Conservation (phyloP, 1,140 invertebrate genomes). For the Homalodisca vitripennis region DNA sequence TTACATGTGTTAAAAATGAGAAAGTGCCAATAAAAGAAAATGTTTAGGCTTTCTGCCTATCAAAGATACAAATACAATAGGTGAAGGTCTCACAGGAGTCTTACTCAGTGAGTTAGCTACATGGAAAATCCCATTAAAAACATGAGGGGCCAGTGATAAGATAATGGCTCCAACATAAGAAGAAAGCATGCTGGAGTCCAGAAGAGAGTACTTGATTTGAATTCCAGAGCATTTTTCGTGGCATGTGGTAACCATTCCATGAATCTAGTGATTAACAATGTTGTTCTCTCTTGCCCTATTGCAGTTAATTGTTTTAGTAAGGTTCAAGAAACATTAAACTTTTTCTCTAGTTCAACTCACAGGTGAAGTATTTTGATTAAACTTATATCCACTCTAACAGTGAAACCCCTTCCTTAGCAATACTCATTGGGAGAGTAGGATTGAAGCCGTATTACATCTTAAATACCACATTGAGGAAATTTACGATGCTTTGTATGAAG, state of each 20-base stretch:
- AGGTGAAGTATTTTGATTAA: neutral
- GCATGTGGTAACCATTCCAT: conserved; percentile 36
- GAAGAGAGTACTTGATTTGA: conserved; percentile 37
- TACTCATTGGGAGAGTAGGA: conserved; percentile 6
- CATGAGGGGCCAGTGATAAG: conserved; percentile 44
- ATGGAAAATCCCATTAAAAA: conserved; percentile 37
- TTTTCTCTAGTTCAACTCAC: neutral
- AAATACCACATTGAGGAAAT: conserved; percentile 10
- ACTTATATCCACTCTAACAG: neutral
- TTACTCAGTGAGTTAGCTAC: conserved; percentile 35
- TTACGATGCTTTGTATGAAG: conserved; percentile 10
- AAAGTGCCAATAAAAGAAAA: too few species aligned
- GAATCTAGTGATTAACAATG: conserved; percentile 34
- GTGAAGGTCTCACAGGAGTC: conserved; percentile 29
- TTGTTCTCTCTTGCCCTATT: conserved; percentile 2
- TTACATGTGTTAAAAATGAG: too few species aligned
- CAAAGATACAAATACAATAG: too few species aligned
- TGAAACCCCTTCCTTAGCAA: conserved; percentile 17
- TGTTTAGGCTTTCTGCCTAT: too few species aligned
- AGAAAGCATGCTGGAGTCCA: conserved; percentile 38
- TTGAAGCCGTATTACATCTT: neutral
- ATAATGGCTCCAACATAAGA: conserved; percentile 46
- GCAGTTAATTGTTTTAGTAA: neutral
- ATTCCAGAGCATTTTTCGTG: conserved; percentile 35
- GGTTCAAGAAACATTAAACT: neutral